Evolutionary conservation across 2,888 invertebrate species (phyloP).

Genomic region (Imbricaverruca yamaguchii): DNA sequence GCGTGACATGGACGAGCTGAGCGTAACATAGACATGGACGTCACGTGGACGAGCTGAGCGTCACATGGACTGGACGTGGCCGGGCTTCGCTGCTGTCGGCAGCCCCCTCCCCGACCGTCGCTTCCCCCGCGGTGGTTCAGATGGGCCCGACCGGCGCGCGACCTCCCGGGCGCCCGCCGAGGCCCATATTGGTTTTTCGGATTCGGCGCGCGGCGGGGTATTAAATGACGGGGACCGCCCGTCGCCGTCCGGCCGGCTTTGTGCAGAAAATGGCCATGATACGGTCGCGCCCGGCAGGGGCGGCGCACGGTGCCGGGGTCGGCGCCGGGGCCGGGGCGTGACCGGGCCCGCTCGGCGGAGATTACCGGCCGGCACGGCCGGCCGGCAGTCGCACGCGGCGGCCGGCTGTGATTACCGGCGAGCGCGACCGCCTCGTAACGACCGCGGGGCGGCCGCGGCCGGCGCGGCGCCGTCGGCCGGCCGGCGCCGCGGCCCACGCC

Average conservation of each 20-base stretch:
- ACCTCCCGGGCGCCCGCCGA: neutral
- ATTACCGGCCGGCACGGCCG: neutral
- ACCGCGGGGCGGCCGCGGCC: no score
- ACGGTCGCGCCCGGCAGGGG: neutral
- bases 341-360: neutral
- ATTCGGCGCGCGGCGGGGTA: neutral
- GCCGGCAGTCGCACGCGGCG: neutral
- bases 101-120: no score
- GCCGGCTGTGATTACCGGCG: neutral
- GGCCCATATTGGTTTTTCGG: neutral
- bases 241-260: neutral
- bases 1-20: no score
- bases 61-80: no score
- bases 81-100: no score
- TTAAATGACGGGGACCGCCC: neutral
- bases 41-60: no score
- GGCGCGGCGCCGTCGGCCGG: neutral
- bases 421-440: neutral
- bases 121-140: no score
- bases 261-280: neutral
- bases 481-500: neutral
- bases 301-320: neutral
- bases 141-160: no score
- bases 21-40: no score
- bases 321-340: neutral